A percentile compares a stretch with the other conserved stretches of the same genome.
phyloP scores from a whole-genome alignment of 2,888 invertebrate genomes.

The Zhuqinia jingwanae region DNA sequence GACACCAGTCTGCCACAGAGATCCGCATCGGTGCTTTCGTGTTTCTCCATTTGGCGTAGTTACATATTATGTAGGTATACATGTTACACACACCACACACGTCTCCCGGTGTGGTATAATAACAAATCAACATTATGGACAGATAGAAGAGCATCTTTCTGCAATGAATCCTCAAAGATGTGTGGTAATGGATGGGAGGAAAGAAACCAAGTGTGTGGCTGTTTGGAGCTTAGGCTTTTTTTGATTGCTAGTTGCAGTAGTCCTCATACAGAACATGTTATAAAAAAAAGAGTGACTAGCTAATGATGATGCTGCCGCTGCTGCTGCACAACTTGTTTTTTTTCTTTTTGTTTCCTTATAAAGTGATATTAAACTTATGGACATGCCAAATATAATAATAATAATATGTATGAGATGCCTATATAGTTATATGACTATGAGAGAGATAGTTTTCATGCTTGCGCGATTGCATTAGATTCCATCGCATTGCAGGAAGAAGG shows the following conservation, averaged over 20 bases:
- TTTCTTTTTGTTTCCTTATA: conserved; percentile 45
- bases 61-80: no score
- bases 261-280: not conserved
- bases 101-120: conserved; percentile 6
- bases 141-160: no score
- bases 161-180: no score
- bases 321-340: no score
- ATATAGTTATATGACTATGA: no score
- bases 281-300: not conserved
- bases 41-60: not conserved
- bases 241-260: conserved; percentile 23
- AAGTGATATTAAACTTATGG: conserved; percentile 48
- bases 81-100: not conserved
- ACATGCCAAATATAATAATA: not conserved
- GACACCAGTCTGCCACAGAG: not conserved
- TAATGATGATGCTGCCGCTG: conserved; percentile 24
- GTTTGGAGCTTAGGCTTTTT: no score
- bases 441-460: conserved; percentile 42
- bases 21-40: conserved; percentile 6
- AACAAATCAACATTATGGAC: not conserved
- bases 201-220: no score
- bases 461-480: conserved; percentile 20
- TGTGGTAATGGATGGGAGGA: no score
- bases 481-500: conserved; percentile 33
- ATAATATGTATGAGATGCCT: not conserved